Evolutionary conservation across 2,797 vertebrate species (phyloP).

Genomic region (Sebastes cheni): DNA sequence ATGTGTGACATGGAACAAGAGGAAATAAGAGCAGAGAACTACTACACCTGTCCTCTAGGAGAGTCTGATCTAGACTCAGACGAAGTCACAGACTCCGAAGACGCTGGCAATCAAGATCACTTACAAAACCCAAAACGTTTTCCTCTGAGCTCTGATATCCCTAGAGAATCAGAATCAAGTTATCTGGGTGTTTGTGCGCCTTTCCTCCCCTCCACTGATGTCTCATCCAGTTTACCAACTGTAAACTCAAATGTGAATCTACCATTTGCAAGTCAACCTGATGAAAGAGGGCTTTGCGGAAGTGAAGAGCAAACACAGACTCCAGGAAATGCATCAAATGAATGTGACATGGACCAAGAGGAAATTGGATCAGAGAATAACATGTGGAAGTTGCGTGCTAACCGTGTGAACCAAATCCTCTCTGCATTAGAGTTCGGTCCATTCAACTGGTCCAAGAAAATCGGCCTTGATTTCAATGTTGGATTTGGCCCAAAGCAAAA

Average conservation of each 20-base stretch:
- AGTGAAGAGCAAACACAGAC: background rate
- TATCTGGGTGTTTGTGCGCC: background rate
- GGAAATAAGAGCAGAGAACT: background rate
- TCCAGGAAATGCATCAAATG: background rate
- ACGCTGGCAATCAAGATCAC: background rate
- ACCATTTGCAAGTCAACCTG: background rate
- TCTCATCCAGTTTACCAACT: background rate
- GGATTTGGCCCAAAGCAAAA: slow-evolving; percentile 28
- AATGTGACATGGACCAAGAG: background rate
- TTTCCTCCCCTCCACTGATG: background rate
- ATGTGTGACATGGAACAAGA: background rate
- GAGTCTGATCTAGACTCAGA: background rate
- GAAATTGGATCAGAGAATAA: background rate
- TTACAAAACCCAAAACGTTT: background rate
- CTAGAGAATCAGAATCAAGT: background rate
- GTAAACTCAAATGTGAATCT: background rate
- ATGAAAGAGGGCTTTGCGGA: background rate
- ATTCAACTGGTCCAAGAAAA: accelerated
- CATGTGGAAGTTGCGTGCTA: slow-evolving; percentile 37
- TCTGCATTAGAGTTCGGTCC: background rate
- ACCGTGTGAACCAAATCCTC: slow-evolving; percentile 20
- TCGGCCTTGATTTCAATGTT: slow-evolving; percentile 24
- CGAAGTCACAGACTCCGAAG: background rate
- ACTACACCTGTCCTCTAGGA: background rate
- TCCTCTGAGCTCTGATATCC: background rate